Percentiles rank a stretch among this genome's conserved stretches.
phyloP scores from a whole-genome alignment of 2,113 vertebrate species.

The Halichoerus grypus region DNA sequence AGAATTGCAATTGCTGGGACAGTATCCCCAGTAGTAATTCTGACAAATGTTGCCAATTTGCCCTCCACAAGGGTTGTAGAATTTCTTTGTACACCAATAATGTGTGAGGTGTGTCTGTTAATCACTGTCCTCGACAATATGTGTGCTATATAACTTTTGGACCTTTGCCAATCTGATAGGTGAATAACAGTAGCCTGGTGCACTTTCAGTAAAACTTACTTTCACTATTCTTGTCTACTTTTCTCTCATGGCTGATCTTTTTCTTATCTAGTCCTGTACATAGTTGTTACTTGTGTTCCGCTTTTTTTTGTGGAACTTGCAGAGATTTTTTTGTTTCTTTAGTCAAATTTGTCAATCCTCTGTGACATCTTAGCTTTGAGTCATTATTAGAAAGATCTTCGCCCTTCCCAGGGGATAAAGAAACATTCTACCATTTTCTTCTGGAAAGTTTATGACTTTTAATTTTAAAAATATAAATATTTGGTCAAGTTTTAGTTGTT shows the following conservation, averaged over 20 bases:
- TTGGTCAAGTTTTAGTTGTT: not conserved
- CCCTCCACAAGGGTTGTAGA: not conserved
- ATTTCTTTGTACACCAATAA: not conserved
- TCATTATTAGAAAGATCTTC: slow-evolving; percentile 8
- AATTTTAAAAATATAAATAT: not conserved
- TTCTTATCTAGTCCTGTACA: not conserved
- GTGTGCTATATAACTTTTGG: not conserved
- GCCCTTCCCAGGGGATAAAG: not conserved
- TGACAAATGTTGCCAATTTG: slow-evolving; percentile 4
- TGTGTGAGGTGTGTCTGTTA: not conserved
- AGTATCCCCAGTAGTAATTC: not conserved
- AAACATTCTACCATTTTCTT: not conserved
- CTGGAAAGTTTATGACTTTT: not conserved
- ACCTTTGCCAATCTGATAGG: not conserved
- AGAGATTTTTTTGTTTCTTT: not conserved
- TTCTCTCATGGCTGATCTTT: not conserved
- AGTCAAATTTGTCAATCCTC: not conserved
- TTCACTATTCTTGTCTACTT: not conserved
- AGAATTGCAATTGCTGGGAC: not conserved
- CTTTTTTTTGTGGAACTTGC: not conserved
- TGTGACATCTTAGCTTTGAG: slow-evolving; percentile 10
- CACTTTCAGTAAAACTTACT: not conserved
- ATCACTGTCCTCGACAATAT: not conserved
- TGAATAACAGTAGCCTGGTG: not conserved
- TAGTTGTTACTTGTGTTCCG: not conserved